phyloP scores from a whole-genome alignment of 1,140 invertebrate species.

The Drosophila triauraria region DNA sequence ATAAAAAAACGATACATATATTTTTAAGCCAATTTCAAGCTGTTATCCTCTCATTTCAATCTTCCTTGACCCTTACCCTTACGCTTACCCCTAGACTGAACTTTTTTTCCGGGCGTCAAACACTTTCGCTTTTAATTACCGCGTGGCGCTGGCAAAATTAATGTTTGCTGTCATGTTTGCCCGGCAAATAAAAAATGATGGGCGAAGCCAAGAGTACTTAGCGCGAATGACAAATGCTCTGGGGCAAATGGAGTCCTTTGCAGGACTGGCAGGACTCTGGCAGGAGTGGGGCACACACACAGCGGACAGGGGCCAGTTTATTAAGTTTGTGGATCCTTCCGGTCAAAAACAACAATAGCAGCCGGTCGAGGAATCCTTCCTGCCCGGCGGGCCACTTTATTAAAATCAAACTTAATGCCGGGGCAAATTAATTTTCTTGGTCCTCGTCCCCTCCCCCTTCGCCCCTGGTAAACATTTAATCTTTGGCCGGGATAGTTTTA shows the following conservation, averaged over 20 bases:
- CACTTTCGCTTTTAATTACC: conserved; percentile 82
- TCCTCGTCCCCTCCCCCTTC: conserved; percentile 1
- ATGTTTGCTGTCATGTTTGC: conserved; percentile 81
- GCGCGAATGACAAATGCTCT: conserved; percentile 75
- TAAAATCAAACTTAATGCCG: conserved; percentile 78
- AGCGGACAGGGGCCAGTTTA: conserved; percentile 54
- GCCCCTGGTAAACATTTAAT: conserved; percentile 73
- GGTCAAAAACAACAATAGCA: conserved; percentile 17
- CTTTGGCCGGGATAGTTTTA: conserved; percentile 45
- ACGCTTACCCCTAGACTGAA: background rate
- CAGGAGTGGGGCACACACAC: background rate
- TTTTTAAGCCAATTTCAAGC: background rate
- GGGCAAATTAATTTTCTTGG: conserved; percentile 74
- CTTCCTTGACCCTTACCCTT: background rate
- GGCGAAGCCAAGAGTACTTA: conserved; percentile 62
- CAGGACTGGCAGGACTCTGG: background rate
- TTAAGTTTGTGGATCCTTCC: conserved; percentile 59
- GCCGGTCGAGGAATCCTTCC: conserved; percentile 26
- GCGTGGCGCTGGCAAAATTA: conserved; percentile 62
- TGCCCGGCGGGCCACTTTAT: conserved; percentile 67
- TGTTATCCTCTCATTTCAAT: background rate
- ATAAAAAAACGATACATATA: background rate
- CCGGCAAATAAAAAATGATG: conserved; percentile 53
- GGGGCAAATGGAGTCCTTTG: conserved; percentile 13
- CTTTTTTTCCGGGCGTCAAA: conserved; percentile 51